A percentile compares a stretch with the other conserved stretches of the same genome.
Conservation (phyloP, 2,113 vertebrate species). For the Pyxicephalus adspersus region DNA sequence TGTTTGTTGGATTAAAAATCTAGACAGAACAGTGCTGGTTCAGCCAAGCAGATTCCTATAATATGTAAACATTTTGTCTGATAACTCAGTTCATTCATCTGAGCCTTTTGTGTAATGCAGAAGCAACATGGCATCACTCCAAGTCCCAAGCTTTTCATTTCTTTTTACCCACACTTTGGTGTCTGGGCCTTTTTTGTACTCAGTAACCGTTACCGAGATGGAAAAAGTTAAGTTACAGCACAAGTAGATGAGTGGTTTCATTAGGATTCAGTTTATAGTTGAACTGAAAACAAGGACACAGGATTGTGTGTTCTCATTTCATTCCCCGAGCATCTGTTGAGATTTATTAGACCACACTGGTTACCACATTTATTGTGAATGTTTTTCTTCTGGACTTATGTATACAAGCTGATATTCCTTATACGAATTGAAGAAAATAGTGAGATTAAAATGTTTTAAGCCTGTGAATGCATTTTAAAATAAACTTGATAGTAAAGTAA, state of each 20-base stretch:
- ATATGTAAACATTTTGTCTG: neutral
- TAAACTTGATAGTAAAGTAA: too few relatives aligned
- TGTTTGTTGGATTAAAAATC: too few relatives aligned
- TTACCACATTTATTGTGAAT: neutral
- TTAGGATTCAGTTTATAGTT: slow-evolving; percentile 2
- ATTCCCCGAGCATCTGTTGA: neutral
- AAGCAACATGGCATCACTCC: slow-evolving; percentile 22
- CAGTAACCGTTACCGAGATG: slow-evolving; percentile 10
- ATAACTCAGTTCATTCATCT: neutral
- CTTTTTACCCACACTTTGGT: slow-evolving; percentile 15
- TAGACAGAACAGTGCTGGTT: too few relatives aligned
- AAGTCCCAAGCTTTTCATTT: slow-evolving; percentile 42
- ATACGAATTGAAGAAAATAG: too few relatives aligned
- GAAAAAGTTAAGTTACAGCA: slow-evolving; percentile 34
- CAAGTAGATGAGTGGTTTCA: slow-evolving; percentile 5
- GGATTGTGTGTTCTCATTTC: slow-evolving; percentile 1
- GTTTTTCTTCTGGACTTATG: neutral
- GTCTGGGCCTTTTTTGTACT: slow-evolving; percentile 10
- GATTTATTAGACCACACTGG: neutral
- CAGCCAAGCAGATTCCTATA: too few relatives aligned
- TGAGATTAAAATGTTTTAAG: too few relatives aligned
- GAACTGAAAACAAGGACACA: slow-evolving; percentile 6
- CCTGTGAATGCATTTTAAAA: too few relatives aligned
- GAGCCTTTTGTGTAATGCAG: neutral
- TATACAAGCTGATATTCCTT: too few relatives aligned